These are phyloP conservation scores for Drosophila bifasciata DNA, from an alignment of 1,140 invertebrate genomes.

Conservation along the genomic window DNA sequence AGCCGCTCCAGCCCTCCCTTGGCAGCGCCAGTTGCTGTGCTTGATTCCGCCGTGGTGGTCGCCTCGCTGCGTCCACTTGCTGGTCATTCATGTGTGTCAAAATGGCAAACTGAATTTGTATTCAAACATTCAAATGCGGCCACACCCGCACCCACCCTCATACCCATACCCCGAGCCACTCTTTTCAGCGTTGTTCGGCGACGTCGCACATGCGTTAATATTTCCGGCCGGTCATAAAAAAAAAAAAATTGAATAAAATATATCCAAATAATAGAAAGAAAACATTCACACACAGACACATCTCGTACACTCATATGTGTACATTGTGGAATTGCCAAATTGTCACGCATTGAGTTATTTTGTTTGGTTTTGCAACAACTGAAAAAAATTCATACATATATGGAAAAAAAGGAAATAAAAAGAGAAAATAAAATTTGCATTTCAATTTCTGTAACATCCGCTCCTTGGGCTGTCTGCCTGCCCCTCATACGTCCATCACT, in stretches of 20 bases:
- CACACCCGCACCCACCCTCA: conserved; percentile 13
- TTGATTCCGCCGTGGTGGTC: too few species aligned
- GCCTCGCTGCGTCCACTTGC: conserved; percentile 34
- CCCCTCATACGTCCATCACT: conserved; percentile 13
- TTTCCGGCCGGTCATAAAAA: conserved; percentile 73
- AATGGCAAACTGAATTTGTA: conserved; percentile 81
- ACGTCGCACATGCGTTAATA: conserved; percentile 78
- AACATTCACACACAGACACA: conserved; percentile 11
- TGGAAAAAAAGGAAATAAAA: conserved; percentile 40
- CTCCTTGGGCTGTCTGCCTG: background rate
- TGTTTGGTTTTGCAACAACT: conserved; percentile 51
- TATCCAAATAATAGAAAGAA: conserved; percentile 39
- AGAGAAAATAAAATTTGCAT: conserved; percentile 78
- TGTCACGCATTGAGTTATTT: conserved; percentile 79
- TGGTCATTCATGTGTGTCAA: conserved; percentile 82
- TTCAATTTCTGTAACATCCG: conserved; percentile 72
- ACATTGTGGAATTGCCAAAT: conserved; percentile 52
- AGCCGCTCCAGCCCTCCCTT: conserved; percentile 13
- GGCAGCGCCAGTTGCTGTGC: background rate
- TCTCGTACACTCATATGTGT: background rate
- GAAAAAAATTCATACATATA: conserved; percentile 20
- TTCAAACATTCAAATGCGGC: conserved; percentile 74
- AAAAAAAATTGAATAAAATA: conserved; percentile 61
- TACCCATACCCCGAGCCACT: conserved; percentile 1
- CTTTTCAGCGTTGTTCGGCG: conserved; percentile 3